These are phyloP conservation scores for Conistra vaccinii DNA, from an alignment of 2,888 invertebrate species.

Conservation along the genomic window DNA sequence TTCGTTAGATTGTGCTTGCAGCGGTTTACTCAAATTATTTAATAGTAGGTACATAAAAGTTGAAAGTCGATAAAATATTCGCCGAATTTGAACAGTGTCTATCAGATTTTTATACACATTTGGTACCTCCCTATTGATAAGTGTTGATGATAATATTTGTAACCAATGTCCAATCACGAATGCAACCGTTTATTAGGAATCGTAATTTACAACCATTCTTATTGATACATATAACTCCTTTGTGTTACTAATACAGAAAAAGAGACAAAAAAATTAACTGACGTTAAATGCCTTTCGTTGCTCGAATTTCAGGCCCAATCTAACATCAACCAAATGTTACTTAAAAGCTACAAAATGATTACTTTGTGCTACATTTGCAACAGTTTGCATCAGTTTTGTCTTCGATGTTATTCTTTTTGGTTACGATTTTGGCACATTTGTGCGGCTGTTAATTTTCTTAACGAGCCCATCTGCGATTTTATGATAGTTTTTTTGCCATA, in stretches of 20 bases:
- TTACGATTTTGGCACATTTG: slow-evolving; percentile 22
- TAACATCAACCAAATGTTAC: slow-evolving; percentile 40
- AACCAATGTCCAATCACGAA: slow-evolving; percentile 12
- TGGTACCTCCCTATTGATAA: neutral
- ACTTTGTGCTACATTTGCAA: slow-evolving; percentile 39
- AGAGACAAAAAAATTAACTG: neutral
- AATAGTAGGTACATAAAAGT: too few relatives aligned
- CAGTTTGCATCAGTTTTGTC: slow-evolving; percentile 44
- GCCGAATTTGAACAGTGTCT: neutral
- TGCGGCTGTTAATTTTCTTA: slow-evolving; percentile 6
- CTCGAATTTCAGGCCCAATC: slow-evolving; percentile 30
- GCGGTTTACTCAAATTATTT: neutral
- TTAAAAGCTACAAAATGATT: slow-evolving; percentile 38
- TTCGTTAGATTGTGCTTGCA: neutral
- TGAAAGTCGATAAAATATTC: neutral
- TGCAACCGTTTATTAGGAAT: neutral
- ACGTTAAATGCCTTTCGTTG: slow-evolving; percentile 6
- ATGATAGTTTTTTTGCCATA: neutral
- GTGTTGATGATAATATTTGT: neutral
- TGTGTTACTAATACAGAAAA: slow-evolving; percentile 22
- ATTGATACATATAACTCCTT: neutral
- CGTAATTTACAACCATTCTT: neutral
- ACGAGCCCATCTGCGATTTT: neutral
- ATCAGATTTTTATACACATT: neutral
- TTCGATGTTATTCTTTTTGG: slow-evolving; percentile 7